Evolutionary conservation across 2,113 vertebrate genomes (phyloP).

Genomic region (Mustelus asterias): DNA sequence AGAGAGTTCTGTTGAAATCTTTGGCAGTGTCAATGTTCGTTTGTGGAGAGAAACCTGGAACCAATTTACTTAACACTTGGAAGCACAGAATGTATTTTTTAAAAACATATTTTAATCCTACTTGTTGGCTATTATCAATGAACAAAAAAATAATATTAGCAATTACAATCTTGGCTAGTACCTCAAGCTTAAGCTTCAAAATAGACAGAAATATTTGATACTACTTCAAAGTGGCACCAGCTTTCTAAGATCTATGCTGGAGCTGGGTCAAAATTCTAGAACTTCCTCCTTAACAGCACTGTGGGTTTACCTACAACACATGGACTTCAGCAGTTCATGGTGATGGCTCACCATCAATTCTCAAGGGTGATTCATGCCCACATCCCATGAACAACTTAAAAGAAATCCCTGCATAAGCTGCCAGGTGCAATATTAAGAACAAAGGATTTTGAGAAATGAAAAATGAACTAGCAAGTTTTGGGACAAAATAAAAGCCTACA

Average conservation of each 20-base stretch:
- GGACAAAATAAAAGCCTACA: not conserved
- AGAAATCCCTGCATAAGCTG: not conserved
- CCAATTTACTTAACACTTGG: not conserved
- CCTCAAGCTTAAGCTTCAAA: not conserved
- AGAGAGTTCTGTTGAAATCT: too few species aligned
- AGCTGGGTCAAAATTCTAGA: not conserved
- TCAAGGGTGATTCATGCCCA: not conserved
- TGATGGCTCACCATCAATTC: not conserved
- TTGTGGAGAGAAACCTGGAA: not conserved
- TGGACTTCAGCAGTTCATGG: not conserved
- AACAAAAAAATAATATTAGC: not conserved
- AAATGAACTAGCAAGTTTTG: not conserved
- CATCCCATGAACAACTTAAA: not conserved
- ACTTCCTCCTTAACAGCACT: not conserved
- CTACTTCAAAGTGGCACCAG: not conserved
- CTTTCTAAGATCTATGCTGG: not conserved
- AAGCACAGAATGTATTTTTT: not conserved
- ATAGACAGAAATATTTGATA: not conserved
- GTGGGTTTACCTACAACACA: not conserved
- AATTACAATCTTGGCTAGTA: not conserved
- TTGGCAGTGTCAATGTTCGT: not conserved
- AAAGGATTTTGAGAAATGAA: not conserved
- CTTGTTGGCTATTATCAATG: not conserved
- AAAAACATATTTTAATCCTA: not conserved
- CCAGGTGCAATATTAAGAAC: not conserved